Conservation (phyloP, 1,140 invertebrate genomes). For the Latrodectus geometricus region DNA sequence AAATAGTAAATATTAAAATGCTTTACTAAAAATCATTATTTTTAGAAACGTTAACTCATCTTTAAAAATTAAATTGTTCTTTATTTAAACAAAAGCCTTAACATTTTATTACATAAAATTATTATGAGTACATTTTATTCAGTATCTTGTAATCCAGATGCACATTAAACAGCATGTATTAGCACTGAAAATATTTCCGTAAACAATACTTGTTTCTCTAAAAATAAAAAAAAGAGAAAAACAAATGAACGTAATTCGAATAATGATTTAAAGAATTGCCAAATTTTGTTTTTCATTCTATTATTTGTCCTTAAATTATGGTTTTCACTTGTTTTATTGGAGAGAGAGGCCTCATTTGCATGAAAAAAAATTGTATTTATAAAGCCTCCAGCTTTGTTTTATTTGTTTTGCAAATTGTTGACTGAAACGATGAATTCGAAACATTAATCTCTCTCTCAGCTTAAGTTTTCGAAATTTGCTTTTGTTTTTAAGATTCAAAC, state of each 20-base stretch:
- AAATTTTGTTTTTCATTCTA: conserved; percentile 18
- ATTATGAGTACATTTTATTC: no score
- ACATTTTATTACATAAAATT: no score
- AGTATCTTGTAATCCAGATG: no score
- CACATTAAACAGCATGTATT: no score
- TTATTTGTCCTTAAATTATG: conserved; percentile 13
- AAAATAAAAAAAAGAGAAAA: no score
- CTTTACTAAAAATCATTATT: no score
- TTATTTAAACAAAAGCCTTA: no score
- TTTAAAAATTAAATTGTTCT: no score
- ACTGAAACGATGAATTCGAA: not conserved
- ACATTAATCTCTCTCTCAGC: conserved; percentile 11
- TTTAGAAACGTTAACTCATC: no score
- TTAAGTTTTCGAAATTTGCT: not conserved
- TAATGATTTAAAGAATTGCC: conserved; percentile 16
- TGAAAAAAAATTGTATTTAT: conserved; percentile 14
- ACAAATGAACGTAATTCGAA: not conserved
- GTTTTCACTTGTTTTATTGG: not conserved
- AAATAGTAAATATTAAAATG: no score
- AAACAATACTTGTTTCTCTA: no score
- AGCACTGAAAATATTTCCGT: no score
- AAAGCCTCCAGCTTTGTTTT: not conserved
- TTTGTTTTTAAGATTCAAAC: conserved; percentile 17
- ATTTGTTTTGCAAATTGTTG: conserved; percentile 1
- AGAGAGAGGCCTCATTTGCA: conserved; percentile 13